A percentile compares a stretch with the other conserved stretches of the same genome.
Conservation (phyloP, 2,888 invertebrate genomes). For the Sclerodermus sp. region DNA sequence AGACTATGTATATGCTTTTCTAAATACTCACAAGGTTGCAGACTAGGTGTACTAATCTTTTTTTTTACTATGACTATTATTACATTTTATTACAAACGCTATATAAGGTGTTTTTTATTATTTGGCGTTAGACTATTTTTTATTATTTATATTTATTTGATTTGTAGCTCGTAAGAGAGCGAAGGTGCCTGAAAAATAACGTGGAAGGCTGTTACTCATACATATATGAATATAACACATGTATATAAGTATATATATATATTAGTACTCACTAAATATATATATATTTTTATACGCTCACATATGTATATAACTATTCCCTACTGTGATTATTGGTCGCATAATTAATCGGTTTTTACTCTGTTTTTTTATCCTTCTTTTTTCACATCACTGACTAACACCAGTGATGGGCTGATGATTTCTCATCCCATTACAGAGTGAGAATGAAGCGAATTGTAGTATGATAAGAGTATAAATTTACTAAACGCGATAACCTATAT, state of each 20-base stretch:
- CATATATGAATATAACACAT: conserved; percentile 1
- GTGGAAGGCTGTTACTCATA: conserved; percentile 41
- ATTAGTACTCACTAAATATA: conserved; percentile 1
- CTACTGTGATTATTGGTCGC: conserved; percentile 53
- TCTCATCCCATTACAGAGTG: conserved; percentile 35
- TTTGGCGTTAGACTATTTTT: conserved; percentile 14
- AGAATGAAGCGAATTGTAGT: conserved; percentile 4
- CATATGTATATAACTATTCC: conserved; percentile 30
- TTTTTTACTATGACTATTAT: conserved; percentile 25
- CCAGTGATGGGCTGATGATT: conserved; percentile 23
- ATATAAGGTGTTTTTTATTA: conserved; percentile 17
- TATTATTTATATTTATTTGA: conserved; percentile 52
- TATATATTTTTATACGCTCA: conserved; percentile 10
- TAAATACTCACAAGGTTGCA: conserved; percentile 53
- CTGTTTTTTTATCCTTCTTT: conserved; percentile 19
- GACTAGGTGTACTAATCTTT: conserved; percentile 34
- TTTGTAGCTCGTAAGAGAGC: conserved; percentile 45
- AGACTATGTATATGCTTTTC: conserved; percentile 48
- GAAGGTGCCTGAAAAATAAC: conserved; percentile 48
- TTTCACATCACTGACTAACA: conserved; percentile 18
- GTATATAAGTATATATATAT: conserved; percentile 11
- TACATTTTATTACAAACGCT: conserved; percentile 16
- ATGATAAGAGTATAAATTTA: too few relatives aligned
- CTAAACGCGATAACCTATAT: too few relatives aligned
- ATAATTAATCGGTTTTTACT: conserved; percentile 43